These are phyloP conservation scores for Tringa solitaria DNA, from an alignment of 2,113 vertebrate genomes.

Conservation along the genomic window DNA sequence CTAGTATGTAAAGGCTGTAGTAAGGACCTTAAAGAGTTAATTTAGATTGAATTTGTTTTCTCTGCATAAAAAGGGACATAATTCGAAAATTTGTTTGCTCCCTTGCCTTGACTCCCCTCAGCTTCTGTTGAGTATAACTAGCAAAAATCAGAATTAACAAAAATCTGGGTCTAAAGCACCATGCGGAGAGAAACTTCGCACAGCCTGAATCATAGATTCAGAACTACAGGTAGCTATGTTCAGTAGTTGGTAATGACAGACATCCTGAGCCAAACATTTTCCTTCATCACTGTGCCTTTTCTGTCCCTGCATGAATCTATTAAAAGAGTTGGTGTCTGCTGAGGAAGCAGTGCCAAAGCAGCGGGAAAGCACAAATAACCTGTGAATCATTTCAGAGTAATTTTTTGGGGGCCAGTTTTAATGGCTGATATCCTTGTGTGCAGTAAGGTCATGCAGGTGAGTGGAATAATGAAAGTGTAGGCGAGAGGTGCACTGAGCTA, in stretches of 20 bases:
- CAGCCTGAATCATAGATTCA: not conserved
- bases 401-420: not conserved
- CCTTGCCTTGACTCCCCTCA: not conserved
- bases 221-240: not conserved
- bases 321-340: conserved; percentile 28
- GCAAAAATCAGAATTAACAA: not conserved
- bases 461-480: not conserved
- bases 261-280: not conserved
- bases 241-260: not conserved
- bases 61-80: not conserved
- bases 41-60: not conserved
- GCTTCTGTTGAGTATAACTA: conserved; percentile 7
- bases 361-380: conserved; percentile 30
- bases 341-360: conserved; percentile 14
- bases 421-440: conserved; percentile 1
- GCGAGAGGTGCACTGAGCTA: not conserved
- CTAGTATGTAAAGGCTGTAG: not conserved
- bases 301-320: conserved; percentile 16
- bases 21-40: not conserved
- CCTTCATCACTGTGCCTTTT: conserved; percentile 2
- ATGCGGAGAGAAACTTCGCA: not conserved
- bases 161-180: not conserved
- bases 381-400: not conserved
- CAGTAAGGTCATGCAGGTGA: not conserved
- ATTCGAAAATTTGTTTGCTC: not conserved